phyloP scores from a whole-genome alignment of 2,113 vertebrate genomes.

The Circaetus gallicus region DNA sequence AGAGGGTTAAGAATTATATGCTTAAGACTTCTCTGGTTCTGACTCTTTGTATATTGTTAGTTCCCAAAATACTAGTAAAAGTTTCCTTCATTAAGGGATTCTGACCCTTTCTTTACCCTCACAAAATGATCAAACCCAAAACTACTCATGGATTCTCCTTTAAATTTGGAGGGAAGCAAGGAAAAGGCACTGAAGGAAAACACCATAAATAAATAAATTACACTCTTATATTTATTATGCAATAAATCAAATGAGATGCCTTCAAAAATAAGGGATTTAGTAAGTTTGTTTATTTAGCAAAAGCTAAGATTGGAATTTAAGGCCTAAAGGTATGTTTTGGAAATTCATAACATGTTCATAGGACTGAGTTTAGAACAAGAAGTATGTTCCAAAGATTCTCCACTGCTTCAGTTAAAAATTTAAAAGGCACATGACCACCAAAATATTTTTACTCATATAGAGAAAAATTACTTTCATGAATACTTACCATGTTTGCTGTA shows the following conservation, averaged over 20 bases:
- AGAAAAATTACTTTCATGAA: not conserved
- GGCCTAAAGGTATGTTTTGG: not conserved
- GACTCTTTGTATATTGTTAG: not conserved
- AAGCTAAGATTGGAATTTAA: not conserved
- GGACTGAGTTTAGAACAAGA: not conserved
- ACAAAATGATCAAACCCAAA: not conserved
- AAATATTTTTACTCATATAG: not conserved
- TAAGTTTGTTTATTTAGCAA: not conserved
- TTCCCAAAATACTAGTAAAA: not conserved
- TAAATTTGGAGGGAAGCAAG: not conserved
- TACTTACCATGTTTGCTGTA: constrained; percentile 87
- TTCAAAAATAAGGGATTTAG: not conserved
- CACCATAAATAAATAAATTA: not conserved
- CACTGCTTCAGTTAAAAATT: not conserved
- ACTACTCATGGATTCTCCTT: not conserved
- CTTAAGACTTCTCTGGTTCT: not conserved
- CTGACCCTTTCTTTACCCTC: not conserved
- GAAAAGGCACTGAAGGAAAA: not conserved
- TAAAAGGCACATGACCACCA: not conserved
- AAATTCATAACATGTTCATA: not conserved
- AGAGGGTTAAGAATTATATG: not conserved
- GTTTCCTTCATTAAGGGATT: not conserved
- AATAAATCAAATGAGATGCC: not conserved
- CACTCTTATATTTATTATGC: not conserved
- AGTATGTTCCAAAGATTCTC: not conserved